A percentile compares a stretch with the other conserved stretches of the same genome.
Conservation (phyloP, 2,113 vertebrate genomes). For the Lates calcarifer region DNA sequence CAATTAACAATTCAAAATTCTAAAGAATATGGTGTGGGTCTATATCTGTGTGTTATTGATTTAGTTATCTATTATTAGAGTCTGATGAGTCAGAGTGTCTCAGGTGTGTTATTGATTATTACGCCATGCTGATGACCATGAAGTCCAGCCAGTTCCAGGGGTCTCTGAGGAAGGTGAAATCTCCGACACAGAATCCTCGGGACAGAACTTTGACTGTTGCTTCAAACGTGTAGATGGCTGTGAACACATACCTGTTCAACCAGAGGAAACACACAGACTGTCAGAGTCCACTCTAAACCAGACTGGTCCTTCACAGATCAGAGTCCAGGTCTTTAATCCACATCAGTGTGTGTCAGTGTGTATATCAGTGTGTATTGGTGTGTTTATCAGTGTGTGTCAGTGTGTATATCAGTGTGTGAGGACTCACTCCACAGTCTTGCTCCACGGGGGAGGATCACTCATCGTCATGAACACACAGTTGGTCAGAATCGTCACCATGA, state of each 20-base stretch:
- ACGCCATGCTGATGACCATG: slow-evolving; percentile 99
- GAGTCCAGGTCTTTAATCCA: not conserved
- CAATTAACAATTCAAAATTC: too few relatives aligned
- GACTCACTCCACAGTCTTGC: slow-evolving; percentile 97
- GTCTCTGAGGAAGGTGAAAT: slow-evolving; percentile 95
- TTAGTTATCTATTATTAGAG: too few relatives aligned
- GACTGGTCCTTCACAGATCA: not conserved
- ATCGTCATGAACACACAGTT: slow-evolving; percentile 98
- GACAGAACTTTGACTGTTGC: slow-evolving; percentile 92
- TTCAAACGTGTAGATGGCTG: slow-evolving; percentile 96
- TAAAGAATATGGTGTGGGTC: not conserved
- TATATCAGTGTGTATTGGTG: not conserved
- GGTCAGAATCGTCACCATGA: slow-evolving; percentile 97
- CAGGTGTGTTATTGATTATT: slow-evolving; percentile 48
- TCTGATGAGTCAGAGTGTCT: not conserved
- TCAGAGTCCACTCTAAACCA: not conserved
- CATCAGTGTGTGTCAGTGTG: not conserved
- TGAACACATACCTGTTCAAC: slow-evolving; percentile 90
- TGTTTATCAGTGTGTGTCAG: not conserved
- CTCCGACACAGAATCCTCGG: slow-evolving; percentile 91
- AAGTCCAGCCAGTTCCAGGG: slow-evolving; percentile 99
- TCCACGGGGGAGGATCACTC: slow-evolving; percentile 94
- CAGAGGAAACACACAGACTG: not conserved
- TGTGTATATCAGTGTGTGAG: not conserved
- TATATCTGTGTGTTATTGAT: not conserved